Evolutionary conservation across 2,113 vertebrate genomes (phyloP).

Genomic region (Genyomyrus donnyi): DNA sequence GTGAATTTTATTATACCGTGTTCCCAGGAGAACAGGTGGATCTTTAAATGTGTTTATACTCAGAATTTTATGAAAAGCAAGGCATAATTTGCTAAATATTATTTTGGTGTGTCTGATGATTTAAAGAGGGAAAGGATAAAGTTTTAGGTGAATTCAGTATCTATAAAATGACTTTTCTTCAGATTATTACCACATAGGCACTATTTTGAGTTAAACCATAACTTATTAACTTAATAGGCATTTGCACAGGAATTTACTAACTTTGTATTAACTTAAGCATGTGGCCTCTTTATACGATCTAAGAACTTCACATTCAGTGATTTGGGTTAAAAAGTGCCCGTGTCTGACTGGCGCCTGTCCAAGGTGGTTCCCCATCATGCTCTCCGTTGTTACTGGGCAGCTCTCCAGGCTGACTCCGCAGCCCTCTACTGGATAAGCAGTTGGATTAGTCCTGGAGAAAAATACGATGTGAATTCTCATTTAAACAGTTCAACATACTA

Average conservation of each 20-base stretch:
- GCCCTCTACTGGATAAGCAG: background rate
- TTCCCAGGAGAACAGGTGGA: background rate
- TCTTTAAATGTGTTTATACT: background rate
- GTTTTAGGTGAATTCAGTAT: background rate
- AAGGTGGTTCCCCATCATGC: background rate
- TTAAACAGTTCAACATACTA: background rate
- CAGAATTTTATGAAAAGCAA: conserved; percentile 5
- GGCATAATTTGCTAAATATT: conserved; percentile 1
- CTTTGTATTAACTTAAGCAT: background rate
- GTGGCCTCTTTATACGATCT: background rate
- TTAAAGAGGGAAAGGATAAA: background rate
- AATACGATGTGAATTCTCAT: background rate
- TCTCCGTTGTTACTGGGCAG: background rate
- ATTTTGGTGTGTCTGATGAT: background rate
- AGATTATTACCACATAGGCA: background rate
- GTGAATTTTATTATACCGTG: background rate
- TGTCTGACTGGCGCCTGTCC: background rate
- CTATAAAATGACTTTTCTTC: background rate
- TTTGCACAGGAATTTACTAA: background rate
- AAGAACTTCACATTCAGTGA: background rate
- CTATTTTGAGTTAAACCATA: background rate
- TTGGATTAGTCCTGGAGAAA: background rate
- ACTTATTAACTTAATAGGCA: background rate
- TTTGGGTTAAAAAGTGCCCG: background rate
- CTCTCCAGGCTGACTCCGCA: background rate